phyloP scores from a whole-genome alignment of 2,888 invertebrate species.

The Synanthedon myopaeformis region DNA sequence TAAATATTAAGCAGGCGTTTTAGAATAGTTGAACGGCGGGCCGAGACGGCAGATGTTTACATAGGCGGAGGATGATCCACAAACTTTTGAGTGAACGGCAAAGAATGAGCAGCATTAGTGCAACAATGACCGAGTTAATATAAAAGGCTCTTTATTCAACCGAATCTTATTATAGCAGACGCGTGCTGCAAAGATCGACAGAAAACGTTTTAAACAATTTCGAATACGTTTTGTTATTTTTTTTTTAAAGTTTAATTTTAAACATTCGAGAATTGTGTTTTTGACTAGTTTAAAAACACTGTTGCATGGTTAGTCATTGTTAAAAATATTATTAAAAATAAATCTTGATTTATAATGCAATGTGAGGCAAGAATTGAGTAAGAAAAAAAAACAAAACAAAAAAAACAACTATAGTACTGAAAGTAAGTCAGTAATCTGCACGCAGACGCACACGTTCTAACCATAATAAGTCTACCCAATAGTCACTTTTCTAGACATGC shows the following conservation, averaged over 20 bases:
- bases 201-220: background rate
- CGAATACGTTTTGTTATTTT: constrained; percentile 6
- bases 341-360: too few species aligned
- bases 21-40: constrained; percentile 28
- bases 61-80: constrained; percentile 18
- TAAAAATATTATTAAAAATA: too few species aligned
- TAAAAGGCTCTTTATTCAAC: constrained; percentile 38
- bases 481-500: too few species aligned
- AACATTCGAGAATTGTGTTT: background rate
- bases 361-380: too few species aligned
- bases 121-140: constrained; percentile 36
- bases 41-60: constrained; percentile 49
- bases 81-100: constrained; percentile 16
- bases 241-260: background rate
- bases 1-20: constrained; percentile 6
- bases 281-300: too few species aligned
- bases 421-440: too few species aligned
- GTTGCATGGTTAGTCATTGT: too few species aligned
- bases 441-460: too few species aligned
- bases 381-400: too few species aligned
- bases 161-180: constrained; percentile 54
- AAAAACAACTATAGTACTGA: too few species aligned
- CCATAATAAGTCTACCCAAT: too few species aligned
- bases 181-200: constrained; percentile 17
- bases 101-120: constrained; percentile 40